Percentiles rank a stretch among this genome's conserved stretches.
Evolutionary conservation across 2,113 vertebrate genomes (phyloP).

Genomic region (Tychaedon coryphoeus): DNA sequence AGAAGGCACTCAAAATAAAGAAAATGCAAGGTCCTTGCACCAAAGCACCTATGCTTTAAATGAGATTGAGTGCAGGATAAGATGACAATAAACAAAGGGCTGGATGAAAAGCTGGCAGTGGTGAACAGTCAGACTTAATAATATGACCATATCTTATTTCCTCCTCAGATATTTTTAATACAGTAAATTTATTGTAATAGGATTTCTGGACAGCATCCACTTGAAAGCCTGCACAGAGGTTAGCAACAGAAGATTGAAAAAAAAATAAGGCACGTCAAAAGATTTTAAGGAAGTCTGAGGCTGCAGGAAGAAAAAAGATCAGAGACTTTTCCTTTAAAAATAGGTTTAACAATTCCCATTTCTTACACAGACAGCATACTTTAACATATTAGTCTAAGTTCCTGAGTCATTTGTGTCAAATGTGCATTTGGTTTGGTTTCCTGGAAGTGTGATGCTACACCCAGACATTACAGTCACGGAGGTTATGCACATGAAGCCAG

Average conservation of each 20-base stretch:
- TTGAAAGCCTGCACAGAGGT: background rate
- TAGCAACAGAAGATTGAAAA: slow-evolving; percentile 11
- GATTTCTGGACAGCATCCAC: slow-evolving; percentile 60
- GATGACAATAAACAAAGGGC: slow-evolving; percentile 48
- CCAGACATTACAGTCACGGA: background rate
- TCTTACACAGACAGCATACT: background rate
- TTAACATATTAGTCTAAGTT: background rate
- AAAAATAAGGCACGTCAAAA: background rate
- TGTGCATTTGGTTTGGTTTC: slow-evolving; percentile 33
- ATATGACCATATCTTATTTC: slow-evolving; percentile 58
- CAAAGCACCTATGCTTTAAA: slow-evolving; percentile 36
- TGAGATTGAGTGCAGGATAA: slow-evolving; percentile 47
- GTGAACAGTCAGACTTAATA: slow-evolving; percentile 27
- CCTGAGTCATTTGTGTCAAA: slow-evolving; percentile 32
- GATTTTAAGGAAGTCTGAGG: slow-evolving; percentile 21
- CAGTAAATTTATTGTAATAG: slow-evolving; percentile 65
- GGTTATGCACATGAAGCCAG: background rate
- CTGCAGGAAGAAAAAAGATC: slow-evolving; percentile 17
- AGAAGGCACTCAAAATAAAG: slow-evolving; percentile 11
- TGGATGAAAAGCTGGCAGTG: slow-evolving; percentile 56
- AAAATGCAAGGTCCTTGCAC: background rate
- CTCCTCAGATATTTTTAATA: slow-evolving; percentile 46
- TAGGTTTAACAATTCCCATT: background rate
- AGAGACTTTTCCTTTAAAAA: background rate
- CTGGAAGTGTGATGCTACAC: slow-evolving; percentile 32